Base-by-base conservation (phyloP, 2,797 vertebrate species). In the Melanotaenia boesemani region DNA sequence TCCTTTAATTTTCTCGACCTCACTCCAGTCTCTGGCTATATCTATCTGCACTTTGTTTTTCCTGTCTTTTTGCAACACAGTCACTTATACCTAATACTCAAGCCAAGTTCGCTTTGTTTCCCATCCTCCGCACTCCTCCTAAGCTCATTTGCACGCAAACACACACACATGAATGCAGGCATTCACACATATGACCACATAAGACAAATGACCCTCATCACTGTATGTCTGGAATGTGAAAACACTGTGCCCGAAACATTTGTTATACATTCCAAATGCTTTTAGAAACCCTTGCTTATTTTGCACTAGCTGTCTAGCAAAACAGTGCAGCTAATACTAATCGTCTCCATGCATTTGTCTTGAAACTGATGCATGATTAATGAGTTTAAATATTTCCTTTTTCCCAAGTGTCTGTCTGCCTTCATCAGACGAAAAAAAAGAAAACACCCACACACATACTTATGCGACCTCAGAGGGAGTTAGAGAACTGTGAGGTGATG, bases 201-300 rank as follows among this genome's bases (percentile, higher is more conserved):
- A 90, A 92, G 88, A 92, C 86, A 90, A 89, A 91, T 86, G 69
- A 87, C 79, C 91, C 77, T 89, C 88, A 90, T 91, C 76, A 83
- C 74, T 86, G 83, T 70, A 65, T 67, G 79, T 84, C 79, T 90
- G 90, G 89, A 88, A 92, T 89, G 84, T 87, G 56, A 86, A 90
- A 91, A 86, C 82, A 85, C 60, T 4, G 71, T 52, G 55, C 71
- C 77, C 36, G 6, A 82, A 81, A 80, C 80, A 86, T 90, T 89
- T 75, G 78, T 77, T 80, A 72, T 36, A 72, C 63, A 82, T 84
- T 88, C 71, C 72, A 79, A 80, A 70, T 63, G 70, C 60, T 80
- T 87, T 81, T 46, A 65, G 50, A 76, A 56, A 72, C 65, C 46
- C 74, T 61, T 22, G 50, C 73, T 79, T 63, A 73, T 69, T 68